Conservation (phyloP, 2,113 vertebrate species). For the chimpanzee (Pan troglodytes) region NHGRI_mPanTro3-v2.1_pri NC_072412.2:36075001-36075500, state of each 20-base stretch:
- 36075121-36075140: neutral
- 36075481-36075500: too few relatives aligned
- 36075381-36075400: neutral
- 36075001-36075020: neutral
- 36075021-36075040: neutral
- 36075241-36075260: neutral
- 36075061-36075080: neutral
- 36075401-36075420: neutral
- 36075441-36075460: neutral
- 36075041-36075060: neutral
- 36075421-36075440: neutral
- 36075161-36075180: neutral
- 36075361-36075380: neutral
- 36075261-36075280: neutral
- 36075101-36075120: neutral
- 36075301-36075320: neutral
- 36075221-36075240: neutral
- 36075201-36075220: neutral
- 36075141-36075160: neutral
- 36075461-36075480: neutral
- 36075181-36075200: neutral
- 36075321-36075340: neutral
- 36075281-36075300: neutral
- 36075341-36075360: neutral
- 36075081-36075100: neutral